phyloP scores from a whole-genome alignment of 2,113 vertebrate species.

The Lagenorhynchus albirostris region DNA sequence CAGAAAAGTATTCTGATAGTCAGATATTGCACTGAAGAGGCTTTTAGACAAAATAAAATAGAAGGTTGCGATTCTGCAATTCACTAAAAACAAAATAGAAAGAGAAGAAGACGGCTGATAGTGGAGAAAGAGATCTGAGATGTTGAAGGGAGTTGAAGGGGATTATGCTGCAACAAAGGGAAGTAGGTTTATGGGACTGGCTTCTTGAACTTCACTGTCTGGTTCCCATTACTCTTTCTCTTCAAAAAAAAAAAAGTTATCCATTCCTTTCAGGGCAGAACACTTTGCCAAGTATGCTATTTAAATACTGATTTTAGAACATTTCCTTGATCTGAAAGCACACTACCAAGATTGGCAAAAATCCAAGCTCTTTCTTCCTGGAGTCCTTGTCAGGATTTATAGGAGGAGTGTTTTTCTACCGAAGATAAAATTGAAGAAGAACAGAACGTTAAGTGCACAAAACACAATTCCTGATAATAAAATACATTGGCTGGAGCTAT shows the following conservation, averaged over 20 bases:
- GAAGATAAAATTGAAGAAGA: constrained; percentile 34
- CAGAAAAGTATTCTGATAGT: background rate
- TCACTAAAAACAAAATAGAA: background rate
- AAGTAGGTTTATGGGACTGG: background rate
- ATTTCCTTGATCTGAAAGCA: constrained; percentile 59
- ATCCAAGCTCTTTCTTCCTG: constrained; percentile 16
- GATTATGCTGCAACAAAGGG: background rate
- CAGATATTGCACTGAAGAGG: background rate
- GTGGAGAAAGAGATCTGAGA: background rate
- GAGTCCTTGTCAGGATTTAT: constrained; percentile 35
- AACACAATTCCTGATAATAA: background rate
- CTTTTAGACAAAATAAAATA: background rate
- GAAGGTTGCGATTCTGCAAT: background rate
- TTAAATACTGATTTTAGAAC: constrained; percentile 63
- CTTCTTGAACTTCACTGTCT: background rate
- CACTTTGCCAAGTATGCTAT: constrained; percentile 53
- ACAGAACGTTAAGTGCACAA: background rate
- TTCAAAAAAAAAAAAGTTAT: constrained; percentile 19
- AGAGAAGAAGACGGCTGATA: background rate
- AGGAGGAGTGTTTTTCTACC: background rate
- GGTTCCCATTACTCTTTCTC: background rate
- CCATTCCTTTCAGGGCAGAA: background rate
- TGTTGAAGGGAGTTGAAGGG: background rate
- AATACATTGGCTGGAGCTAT: background rate
- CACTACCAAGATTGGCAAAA: constrained; percentile 23